Evolutionary conservation across 2,797 vertebrate genomes (phyloP), one percentile per base, ranked within the genome.

Genomic region (Acrossocheilus fasciatus): DNA sequence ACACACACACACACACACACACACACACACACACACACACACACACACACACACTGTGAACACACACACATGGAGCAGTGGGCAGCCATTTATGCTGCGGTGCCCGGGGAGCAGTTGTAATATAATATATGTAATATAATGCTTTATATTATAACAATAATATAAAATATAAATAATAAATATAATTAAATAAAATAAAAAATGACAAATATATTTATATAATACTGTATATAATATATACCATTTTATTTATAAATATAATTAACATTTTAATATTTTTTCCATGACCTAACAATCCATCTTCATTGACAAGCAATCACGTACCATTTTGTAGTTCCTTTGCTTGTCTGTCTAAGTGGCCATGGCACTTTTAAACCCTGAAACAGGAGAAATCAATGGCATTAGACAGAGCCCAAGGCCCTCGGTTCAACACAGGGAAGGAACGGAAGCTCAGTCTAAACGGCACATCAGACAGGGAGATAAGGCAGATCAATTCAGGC

Each of bases 401-500:
- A 34, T 39, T 26, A 82, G 85, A 83, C 84, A 36, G 86, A 73
- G 59, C 45, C 73, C 57, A 88, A 11, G 39, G 68, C 73, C 18
- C 41, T 80, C 4, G 39, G 50, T 45, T 85, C 52, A 81, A 59
- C 81, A 84, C 4, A 78, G 70, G 59, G 23, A 74, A 39, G 15
- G 18, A 34, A 74, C 41, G 66, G 85, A 86, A 73, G 75, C 76
- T 74, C 34, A 20, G 54, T 73, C 36, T 80, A 68, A 91, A 72
- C 72, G 78, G 79, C 79, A 87, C 87, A 88, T 87, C 73, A 26
- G 66, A 86, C 83, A 50, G 34, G 64, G 39, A 87, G 85, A 91
- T 87, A 90, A 92, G 52, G 80, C 66, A 72, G 87, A 93, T 85
- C 9, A 66, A 39, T 89, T 80, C 75, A 82, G 88, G 73, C 73